Base-by-base conservation (phyloP, 2,888 invertebrate species). In the Eristalinus sepulchralis region DNA sequence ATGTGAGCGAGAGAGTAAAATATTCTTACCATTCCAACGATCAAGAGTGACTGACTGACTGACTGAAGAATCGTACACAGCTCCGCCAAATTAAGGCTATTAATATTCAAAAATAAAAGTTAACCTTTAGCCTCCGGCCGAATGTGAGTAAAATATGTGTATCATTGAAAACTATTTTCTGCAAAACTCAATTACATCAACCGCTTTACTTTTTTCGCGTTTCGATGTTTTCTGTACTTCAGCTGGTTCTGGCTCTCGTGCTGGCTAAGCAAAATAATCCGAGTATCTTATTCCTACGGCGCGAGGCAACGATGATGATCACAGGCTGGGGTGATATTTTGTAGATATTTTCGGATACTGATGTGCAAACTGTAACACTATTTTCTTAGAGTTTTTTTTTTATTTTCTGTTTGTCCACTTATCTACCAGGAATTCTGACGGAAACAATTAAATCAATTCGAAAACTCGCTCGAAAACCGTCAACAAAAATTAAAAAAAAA, bases 281-380 rank as follows among this genome's bases (percentile, higher is more conserved):
- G 77, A 82, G 82, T 85, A 85, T 84, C 82, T 85, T 39, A 72
- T 82, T 83, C 78, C 70, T 81, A 81, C 33, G 36, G 33, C n/a
- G 20, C 57, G 62, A 62, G 57, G 62, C 62, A 5, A 62, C 33
- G 66, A 34, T 71, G 60, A 66, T 71, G 34, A 22, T 34, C 24
- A 27, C 78, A 68, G 66, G 53, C 78, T 22, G 57, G 22, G 39
- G 57, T 27, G 57, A 57, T 57, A 57, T 22, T 27, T 57, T 22
- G 64, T 79, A 79, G 75, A 80, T 84, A 86, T 86, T 86, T 86
- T 86, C 83, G 86, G 86, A 86, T 86, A 86, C 83, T 57, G 81
- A 84, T 79, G 83, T 83, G 86, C 86, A 86, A 27, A 83, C 78
- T 83, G 83, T 86, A 79, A 86, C 86, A 86, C 86, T 86, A 86